phyloP scores from a whole-genome alignment of 2,888 invertebrate species.

The Lymantria monacha region DNA sequence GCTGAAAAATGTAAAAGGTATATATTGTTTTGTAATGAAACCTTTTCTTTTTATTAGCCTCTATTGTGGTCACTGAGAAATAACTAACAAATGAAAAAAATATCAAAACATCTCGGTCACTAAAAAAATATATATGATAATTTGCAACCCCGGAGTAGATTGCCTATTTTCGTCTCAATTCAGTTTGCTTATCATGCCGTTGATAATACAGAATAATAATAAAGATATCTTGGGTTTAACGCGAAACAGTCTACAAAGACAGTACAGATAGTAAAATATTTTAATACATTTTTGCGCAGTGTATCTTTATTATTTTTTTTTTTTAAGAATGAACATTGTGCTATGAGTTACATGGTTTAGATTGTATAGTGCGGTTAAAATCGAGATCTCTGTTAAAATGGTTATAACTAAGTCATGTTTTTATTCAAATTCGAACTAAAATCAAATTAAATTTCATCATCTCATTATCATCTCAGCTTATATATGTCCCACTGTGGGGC shows the following conservation, averaged over 20 bases:
- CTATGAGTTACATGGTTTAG: too few species aligned
- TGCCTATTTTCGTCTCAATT: conserved; percentile 34
- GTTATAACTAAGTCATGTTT: too few species aligned
- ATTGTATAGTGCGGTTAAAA: too few species aligned
- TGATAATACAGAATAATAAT: conserved; percentile 29
- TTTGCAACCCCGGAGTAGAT: conserved; percentile 35
- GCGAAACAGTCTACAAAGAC: background rate
- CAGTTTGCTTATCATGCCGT: conserved; percentile 38
- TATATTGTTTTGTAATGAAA: background rate
- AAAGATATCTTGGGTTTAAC: background rate
- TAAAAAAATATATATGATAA: conserved; percentile 23
- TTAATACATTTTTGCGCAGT: background rate
- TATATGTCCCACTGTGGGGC: too few species aligned
- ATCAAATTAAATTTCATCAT: too few species aligned
- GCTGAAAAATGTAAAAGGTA: background rate
- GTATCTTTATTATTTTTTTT: too few species aligned
- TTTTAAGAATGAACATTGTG: too few species aligned
- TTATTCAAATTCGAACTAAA: too few species aligned
- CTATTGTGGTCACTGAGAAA: background rate
- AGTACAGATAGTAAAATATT: background rate
- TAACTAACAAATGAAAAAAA: background rate
- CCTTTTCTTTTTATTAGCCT: background rate
- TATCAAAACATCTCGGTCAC: background rate
- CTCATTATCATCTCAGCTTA: too few species aligned
- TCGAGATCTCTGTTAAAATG: too few species aligned